Conservation (phyloP, 2,888 invertebrate genomes). For the Melipona bicolor region DNA sequence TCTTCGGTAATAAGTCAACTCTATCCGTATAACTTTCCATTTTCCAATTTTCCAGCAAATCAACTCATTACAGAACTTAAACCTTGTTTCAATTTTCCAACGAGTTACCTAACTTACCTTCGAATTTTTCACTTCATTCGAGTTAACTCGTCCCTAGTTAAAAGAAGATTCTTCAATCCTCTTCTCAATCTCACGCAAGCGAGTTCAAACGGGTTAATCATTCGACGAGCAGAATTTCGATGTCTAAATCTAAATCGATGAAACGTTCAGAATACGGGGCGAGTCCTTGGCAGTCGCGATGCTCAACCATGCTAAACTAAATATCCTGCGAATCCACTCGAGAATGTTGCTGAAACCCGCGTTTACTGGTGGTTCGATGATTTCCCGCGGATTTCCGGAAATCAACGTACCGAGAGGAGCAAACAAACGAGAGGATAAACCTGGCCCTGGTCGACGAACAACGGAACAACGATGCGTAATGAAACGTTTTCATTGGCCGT, state of each 20-base stretch:
- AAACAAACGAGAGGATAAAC: conserved; percentile 65
- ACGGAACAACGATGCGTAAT: conserved; percentile 61
- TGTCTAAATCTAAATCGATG: neutral
- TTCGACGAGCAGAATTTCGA: neutral
- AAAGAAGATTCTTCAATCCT: too few relatives aligned
- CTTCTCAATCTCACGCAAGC: too few relatives aligned
- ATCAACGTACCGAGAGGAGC: conserved; percentile 37
- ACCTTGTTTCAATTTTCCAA: neutral
- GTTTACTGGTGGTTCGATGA: conserved; percentile 49
- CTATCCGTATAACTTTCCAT: too few relatives aligned
- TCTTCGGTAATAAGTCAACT: too few relatives aligned
- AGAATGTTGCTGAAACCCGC: neutral
- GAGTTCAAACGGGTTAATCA: too few relatives aligned
- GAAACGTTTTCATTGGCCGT: conserved; percentile 68
- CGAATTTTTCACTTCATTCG: too few relatives aligned
- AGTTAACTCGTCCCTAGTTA: too few relatives aligned
- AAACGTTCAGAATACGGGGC: too few relatives aligned
- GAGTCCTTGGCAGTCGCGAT: conserved; percentile 7
- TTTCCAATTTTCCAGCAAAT: too few relatives aligned
- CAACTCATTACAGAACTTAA: too few relatives aligned
- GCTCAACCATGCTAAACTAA: conserved; percentile 10
- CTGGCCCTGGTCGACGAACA: conserved; percentile 34
- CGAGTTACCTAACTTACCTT: too few relatives aligned
- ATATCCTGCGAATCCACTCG: neutral
- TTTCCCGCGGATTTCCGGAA: conserved; percentile 63